Evolutionary conservation across 1,140 invertebrate genomes (phyloP).

Genomic region (Meloidogyne exigua): DNA sequence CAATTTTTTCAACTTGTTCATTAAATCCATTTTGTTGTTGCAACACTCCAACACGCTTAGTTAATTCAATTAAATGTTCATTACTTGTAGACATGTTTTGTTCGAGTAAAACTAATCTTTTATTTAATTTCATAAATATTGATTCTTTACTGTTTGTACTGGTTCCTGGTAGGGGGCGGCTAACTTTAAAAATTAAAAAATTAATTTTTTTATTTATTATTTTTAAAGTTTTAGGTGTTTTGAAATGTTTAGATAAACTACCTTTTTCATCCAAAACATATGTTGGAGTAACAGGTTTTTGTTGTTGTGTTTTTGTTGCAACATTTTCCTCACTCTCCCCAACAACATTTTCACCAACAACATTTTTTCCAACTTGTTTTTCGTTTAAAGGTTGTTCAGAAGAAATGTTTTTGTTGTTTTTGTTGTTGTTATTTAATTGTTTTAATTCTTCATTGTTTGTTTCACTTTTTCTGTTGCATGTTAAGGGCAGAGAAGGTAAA

Average conservation of each 20-base stretch:
- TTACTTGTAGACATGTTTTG: conserved; percentile 91
- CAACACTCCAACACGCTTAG: conserved; percentile 8
- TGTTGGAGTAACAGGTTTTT: conserved; percentile 12
- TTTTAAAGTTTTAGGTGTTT: background rate
- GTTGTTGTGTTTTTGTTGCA: conserved; percentile 11
- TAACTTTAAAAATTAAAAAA: background rate
- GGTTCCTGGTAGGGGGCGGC: conserved; percentile 27
- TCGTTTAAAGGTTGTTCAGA: background rate
- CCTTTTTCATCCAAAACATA: conserved; percentile 6
- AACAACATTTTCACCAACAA: background rate
- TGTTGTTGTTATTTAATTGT: background rate
- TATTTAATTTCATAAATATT: conserved; percentile 87
- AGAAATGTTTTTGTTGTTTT: background rate
- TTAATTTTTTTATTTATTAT: background rate
- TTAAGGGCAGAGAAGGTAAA: conserved; percentile 2
- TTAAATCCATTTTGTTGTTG: background rate
- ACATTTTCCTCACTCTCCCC: background rate
- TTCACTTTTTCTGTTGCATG: conserved; percentile 12
- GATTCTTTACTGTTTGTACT: conserved; percentile 79
- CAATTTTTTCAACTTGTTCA: background rate
- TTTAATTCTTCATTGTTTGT: background rate
- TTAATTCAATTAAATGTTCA: conserved; percentile 66
- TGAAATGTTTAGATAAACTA: background rate
- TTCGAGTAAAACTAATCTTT: conserved; percentile 90
- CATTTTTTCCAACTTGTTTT: conserved; percentile 8